These are phyloP conservation scores for Indicator maculatus DNA, from an alignment of 2,113 vertebrate genomes.

Conservation along the genomic window DNA sequence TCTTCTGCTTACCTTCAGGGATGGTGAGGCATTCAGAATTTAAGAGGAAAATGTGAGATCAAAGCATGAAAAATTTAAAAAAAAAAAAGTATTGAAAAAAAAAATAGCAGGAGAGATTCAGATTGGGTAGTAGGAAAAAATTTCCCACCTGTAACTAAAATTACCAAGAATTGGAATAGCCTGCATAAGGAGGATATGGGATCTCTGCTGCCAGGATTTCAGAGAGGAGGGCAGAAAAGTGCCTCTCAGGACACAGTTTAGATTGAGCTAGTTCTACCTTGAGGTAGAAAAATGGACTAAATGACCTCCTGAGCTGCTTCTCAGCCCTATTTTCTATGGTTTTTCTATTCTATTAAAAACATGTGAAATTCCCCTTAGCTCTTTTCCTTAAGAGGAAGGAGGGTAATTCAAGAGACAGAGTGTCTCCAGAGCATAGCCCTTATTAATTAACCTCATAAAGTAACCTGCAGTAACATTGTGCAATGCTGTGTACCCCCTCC, in stretches of 20 bases:
- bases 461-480: constrained; percentile 56
- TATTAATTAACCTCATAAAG: constrained; percentile 68
- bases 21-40: too few species aligned
- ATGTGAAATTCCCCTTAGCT: constrained; percentile 50
- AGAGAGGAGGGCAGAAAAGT: constrained; percentile 6
- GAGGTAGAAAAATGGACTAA: constrained; percentile 25
- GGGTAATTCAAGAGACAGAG: constrained; percentile 51
- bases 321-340: constrained; percentile 58
- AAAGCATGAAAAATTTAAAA: too few species aligned
- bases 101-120: neutral
- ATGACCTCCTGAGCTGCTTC: constrained; percentile 65
- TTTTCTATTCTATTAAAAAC: constrained; percentile 58
- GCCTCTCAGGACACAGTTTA: neutral
- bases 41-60: too few species aligned
- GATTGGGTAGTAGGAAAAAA: neutral
- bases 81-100: neutral
- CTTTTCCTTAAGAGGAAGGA: constrained; percentile 55
- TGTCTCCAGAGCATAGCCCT: constrained; percentile 62
- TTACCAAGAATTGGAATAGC: neutral
- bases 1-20: too few species aligned
- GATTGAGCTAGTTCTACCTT: constrained; percentile 34
- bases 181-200: neutral
- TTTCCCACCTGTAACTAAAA: neutral
- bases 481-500: constrained; percentile 3
- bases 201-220: neutral